A percentile compares a stretch with the other conserved stretches of the same genome.
Evolutionary conservation across 2,113 vertebrate species (phyloP).

Genomic region (Ginglymostoma cirratum): DNA sequence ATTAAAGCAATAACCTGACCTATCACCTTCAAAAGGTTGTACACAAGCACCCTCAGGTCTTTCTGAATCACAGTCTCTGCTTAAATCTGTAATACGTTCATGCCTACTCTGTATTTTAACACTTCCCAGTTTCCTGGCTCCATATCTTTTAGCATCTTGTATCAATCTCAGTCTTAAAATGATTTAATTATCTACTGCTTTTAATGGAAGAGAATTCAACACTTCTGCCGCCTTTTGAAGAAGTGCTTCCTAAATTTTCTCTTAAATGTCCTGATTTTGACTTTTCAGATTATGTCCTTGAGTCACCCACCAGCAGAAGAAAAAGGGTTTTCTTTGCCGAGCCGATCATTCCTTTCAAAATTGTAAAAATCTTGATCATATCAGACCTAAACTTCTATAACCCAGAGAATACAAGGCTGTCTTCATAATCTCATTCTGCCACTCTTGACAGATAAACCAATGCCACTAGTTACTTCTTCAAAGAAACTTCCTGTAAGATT

Average conservation of each 20-base stretch:
- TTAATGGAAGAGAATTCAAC: background rate
- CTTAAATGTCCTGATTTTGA: background rate
- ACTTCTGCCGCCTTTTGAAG: background rate
- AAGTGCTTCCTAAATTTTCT: background rate
- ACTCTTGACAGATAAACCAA: background rate
- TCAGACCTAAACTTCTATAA: background rate
- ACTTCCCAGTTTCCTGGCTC: background rate
- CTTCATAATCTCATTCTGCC: background rate
- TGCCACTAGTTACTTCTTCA: background rate
- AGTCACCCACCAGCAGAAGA: background rate
- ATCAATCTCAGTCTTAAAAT: background rate
- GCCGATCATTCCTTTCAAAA: background rate
- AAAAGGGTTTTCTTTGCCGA: background rate
- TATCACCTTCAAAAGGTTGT: too few relatives aligned
- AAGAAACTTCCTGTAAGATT: background rate
- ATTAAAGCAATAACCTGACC: too few relatives aligned
- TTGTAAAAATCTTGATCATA: background rate
- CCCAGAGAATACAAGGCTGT: background rate
- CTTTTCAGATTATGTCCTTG: background rate
- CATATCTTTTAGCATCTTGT: background rate
- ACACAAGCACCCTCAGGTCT: too few relatives aligned
- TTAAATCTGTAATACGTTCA: too few relatives aligned
- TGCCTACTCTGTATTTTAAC: too few relatives aligned
- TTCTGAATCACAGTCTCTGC: too few relatives aligned
- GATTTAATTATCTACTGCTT: background rate